Percentiles rank a stretch among this genome's conserved stretches.
Evolutionary conservation across 2,888 invertebrate genomes (phyloP).

Genomic region (Apodemia mormo): DNA sequence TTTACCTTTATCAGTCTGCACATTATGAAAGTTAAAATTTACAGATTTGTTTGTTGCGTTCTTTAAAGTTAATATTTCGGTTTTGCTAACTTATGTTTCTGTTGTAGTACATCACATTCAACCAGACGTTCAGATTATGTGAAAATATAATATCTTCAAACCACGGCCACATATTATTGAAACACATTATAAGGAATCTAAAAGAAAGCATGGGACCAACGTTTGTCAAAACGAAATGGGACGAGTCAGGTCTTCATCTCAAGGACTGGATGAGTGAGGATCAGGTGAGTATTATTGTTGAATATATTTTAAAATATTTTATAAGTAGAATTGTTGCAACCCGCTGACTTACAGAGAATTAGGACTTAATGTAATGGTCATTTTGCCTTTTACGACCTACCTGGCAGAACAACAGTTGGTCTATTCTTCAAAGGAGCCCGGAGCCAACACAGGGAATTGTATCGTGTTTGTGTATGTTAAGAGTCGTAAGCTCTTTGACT

Average conservation of each 20-base stretch:
- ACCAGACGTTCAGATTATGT: constrained; percentile 56
- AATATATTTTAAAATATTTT: background rate
- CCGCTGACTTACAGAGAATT: too few relatives aligned
- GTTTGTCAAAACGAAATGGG: constrained; percentile 71
- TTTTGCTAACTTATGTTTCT: constrained; percentile 10
- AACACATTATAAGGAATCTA: constrained; percentile 60
- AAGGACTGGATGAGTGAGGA: constrained; percentile 72
- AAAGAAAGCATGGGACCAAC: constrained; percentile 72
- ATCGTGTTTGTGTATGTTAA: too few relatives aligned
- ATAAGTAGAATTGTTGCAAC: background rate
- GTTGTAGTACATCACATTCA: constrained; percentile 69
- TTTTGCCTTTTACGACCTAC: too few relatives aligned
- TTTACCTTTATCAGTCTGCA: too few relatives aligned
- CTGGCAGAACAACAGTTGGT: too few relatives aligned
- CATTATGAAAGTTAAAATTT: too few relatives aligned
- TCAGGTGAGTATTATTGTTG: constrained; percentile 47
- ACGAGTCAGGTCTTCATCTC: constrained; percentile 63
- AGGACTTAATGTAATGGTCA: too few relatives aligned
- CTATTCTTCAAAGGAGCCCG: too few relatives aligned
- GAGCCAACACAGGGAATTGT: too few relatives aligned
- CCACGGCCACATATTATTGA: constrained; percentile 65
- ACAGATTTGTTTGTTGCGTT: too few relatives aligned
- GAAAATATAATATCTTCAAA: constrained; percentile 58
- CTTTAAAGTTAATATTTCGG: too few relatives aligned
- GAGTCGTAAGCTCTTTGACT: too few relatives aligned